These are phyloP conservation scores for Apotomis turbidana DNA, from an alignment of 2,888 invertebrate genomes.

Conservation along the genomic window DNA sequence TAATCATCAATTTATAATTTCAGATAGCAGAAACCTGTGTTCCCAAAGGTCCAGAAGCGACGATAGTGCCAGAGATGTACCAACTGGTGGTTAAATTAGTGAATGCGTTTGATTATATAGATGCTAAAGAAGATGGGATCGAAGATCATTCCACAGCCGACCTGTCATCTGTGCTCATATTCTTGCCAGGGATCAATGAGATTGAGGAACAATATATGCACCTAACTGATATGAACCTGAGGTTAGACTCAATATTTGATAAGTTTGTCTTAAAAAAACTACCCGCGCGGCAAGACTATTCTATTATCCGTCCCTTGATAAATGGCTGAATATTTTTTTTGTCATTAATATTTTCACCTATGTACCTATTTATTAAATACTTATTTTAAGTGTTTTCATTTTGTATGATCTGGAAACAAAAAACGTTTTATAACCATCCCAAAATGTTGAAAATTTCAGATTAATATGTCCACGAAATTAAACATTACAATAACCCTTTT, in stretches of 20 bases:
- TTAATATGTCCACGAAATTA: too few species aligned
- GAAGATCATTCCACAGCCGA: constrained; percentile 56
- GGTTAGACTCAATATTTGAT: constrained; percentile 52
- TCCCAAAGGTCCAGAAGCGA: constrained; percentile 78
- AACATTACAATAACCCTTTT: too few species aligned
- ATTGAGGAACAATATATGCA: constrained; percentile 88
- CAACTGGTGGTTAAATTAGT: constrained; percentile 85
- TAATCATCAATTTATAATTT: background rate
- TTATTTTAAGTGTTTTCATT: too few species aligned
- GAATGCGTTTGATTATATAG: constrained; percentile 86
- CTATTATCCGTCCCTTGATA: too few species aligned
- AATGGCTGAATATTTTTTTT: too few species aligned
- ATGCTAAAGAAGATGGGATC: constrained; percentile 72
- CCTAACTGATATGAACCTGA: constrained; percentile 58
- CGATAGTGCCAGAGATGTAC: constrained; percentile 84
- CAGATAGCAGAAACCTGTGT: constrained; percentile 72
- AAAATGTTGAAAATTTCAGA: too few species aligned
- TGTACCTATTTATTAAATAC: too few species aligned
- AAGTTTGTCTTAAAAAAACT: too few species aligned
- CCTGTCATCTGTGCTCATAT: constrained; percentile 90
- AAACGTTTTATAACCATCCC: too few species aligned
- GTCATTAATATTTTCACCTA: too few species aligned
- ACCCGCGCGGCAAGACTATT: too few species aligned
- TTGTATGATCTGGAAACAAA: too few species aligned
- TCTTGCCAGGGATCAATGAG: constrained; percentile 94